Percentiles rank a stretch among this genome's conserved stretches.
These are phyloP conservation scores for Ostrea edulis DNA, from an alignment of 1,140 invertebrate genomes.

Conservation along the genomic window DNA sequence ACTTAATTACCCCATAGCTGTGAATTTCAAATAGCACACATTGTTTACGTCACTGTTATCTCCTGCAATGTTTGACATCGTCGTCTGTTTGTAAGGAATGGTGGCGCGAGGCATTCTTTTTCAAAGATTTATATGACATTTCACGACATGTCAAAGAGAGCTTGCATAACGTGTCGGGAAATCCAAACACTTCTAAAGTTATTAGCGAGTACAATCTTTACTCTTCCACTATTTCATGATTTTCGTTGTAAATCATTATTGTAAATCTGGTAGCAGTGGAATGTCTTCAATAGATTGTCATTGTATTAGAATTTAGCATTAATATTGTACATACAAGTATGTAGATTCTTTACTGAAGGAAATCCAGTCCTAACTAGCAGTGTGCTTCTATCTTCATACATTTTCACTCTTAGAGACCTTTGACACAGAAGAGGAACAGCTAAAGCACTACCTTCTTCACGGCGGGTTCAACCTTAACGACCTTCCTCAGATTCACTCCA, in stretches of 20 bases:
- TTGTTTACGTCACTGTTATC: background rate
- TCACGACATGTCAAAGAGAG: background rate
- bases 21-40: background rate
- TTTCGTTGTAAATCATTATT: background rate
- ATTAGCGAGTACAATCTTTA: background rate
- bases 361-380: too few species aligned
- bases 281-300: background rate
- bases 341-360: too few species aligned
- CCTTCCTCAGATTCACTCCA: conserved; percentile 57
- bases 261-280: background rate
- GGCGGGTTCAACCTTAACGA: conserved; percentile 55
- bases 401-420: background rate
- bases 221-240: background rate
- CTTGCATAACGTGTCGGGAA: background rate
- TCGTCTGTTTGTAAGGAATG: background rate
- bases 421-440: background rate
- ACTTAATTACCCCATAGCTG: background rate
- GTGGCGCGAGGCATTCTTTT: background rate
- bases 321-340: background rate
- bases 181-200: background rate
- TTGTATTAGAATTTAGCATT: background rate
- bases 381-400: background rate
- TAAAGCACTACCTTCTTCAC: conserved; percentile 53
- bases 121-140: background rate
- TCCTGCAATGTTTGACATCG: background rate